These are phyloP conservation scores for Azorinus chamasolen DNA, from an alignment of 2,888 invertebrate genomes.

Conservation along the genomic window DNA sequence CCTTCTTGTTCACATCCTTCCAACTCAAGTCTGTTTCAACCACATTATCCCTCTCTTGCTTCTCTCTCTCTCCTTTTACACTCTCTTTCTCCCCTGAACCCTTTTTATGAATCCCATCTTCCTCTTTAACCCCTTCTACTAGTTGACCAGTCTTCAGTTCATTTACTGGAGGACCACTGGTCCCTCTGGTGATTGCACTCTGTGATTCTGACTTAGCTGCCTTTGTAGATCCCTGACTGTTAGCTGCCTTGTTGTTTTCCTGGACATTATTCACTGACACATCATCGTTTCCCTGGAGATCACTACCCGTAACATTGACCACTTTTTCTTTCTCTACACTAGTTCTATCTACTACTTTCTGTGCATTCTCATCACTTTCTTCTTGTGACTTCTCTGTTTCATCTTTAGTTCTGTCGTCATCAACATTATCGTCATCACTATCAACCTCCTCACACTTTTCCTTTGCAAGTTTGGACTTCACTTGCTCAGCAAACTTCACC, in stretches of 20 bases:
- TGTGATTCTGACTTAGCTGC: slow-evolving; percentile 37
- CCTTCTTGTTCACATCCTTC: slow-evolving; percentile 60
- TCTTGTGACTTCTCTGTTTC: slow-evolving; percentile 24
- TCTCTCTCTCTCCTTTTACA: slow-evolving; percentile 9
- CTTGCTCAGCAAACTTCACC: slow-evolving; percentile 39
- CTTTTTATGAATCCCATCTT: slow-evolving; percentile 22
- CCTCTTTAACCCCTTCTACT: slow-evolving; percentile 11
- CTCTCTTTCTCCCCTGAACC: slow-evolving; percentile 2
- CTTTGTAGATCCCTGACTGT: not conserved
- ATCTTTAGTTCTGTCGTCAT: slow-evolving; percentile 21
- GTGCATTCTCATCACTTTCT: slow-evolving; percentile 18
- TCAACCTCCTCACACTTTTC: slow-evolving; percentile 37
- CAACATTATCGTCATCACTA: slow-evolving; percentile 55
- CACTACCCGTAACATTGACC: slow-evolving; percentile 20
- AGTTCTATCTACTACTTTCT: slow-evolving; percentile 63
- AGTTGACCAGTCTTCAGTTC: slow-evolving; percentile 5
- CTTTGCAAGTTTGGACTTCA: slow-evolving; percentile 56
- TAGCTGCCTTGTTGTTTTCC: slow-evolving; percentile 34
- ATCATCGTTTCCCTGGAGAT: slow-evolving; percentile 40
- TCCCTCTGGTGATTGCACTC: slow-evolving; percentile 47
- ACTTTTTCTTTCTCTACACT: slow-evolving; percentile 23
- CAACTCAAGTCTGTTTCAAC: slow-evolving; percentile 76
- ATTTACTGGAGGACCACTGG: slow-evolving; percentile 1
- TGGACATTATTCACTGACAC: not conserved
- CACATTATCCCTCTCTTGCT: slow-evolving; percentile 42